phyloP scores from a whole-genome alignment of 1,140 invertebrate species.

The Tribolium madens region DNA sequence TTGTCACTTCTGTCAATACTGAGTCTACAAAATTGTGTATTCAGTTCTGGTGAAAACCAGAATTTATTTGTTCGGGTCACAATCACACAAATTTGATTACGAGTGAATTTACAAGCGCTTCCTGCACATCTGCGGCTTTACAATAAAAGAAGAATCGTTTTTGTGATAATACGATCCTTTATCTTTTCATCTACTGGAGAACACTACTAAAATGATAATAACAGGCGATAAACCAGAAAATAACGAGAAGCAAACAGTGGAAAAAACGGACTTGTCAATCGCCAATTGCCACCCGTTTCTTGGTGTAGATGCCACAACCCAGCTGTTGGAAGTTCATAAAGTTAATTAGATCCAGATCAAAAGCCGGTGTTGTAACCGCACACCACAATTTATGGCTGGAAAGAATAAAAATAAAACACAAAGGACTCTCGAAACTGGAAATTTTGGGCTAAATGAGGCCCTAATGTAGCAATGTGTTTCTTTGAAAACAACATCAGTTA shows the following conservation, averaged over 20 bases:
- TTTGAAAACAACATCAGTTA: background rate
- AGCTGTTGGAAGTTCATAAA: constrained; percentile 28
- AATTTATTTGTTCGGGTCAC: background rate
- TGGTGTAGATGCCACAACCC: background rate
- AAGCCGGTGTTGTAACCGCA: constrained; percentile 14
- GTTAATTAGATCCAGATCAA: constrained; percentile 29
- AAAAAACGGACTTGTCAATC: constrained; percentile 25
- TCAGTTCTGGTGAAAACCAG: background rate
- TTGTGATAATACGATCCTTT: background rate
- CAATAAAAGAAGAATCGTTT: background rate
- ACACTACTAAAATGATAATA: background rate
- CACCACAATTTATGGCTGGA: constrained; percentile 6
- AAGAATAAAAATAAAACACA: constrained; percentile 22
- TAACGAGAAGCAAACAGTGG: background rate
- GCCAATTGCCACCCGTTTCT: constrained; percentile 10
- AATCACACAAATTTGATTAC: background rate
- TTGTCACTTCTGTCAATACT: too few relatives aligned
- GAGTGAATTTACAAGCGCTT: too few relatives aligned
- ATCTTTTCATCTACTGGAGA: background rate
- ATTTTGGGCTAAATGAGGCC: background rate
- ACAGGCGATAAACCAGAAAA: background rate
- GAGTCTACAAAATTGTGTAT: too few relatives aligned
- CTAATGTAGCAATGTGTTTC: background rate
- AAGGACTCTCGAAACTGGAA: background rate
- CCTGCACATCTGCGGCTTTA: background rate